These are phyloP conservation scores for Drosophila sulfurigaster DNA, from an alignment of 1,140 invertebrate genomes.

Conservation along the genomic window DNA sequence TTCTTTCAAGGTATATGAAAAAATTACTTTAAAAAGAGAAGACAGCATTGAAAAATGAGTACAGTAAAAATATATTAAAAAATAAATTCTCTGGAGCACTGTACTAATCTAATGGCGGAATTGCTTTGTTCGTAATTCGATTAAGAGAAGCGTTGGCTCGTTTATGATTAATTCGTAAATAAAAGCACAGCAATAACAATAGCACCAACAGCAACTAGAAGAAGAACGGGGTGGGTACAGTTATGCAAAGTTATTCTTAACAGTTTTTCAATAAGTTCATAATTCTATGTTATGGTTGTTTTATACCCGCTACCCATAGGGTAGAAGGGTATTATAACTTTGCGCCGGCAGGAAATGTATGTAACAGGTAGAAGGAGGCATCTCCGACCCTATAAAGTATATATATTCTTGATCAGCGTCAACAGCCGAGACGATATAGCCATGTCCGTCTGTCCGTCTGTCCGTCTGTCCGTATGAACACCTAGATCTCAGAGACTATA, in stretches of 20 bases:
- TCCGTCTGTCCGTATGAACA: too few relatives aligned
- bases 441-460: too few relatives aligned
- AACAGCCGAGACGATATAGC: too few relatives aligned
- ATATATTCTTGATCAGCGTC: too few relatives aligned
- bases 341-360: too few relatives aligned
- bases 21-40: background rate
- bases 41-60: background rate
- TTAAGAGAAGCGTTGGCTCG: background rate
- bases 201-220: too few relatives aligned
- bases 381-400: too few relatives aligned
- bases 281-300: background rate
- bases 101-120: background rate
- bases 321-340: too few relatives aligned
- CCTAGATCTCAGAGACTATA: too few relatives aligned
- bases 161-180: constrained; percentile 25
- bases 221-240: constrained; percentile 19
- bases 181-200: constrained; percentile 3
- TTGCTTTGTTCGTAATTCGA: background rate
- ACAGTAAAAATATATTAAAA: constrained; percentile 13
- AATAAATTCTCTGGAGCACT: background rate
- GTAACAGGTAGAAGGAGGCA: too few relatives aligned
- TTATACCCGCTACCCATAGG: too few relatives aligned
- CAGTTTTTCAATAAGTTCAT: background rate
- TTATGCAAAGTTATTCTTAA: constrained; percentile 5
- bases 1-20: too few relatives aligned